Evolutionary conservation across 2,797 vertebrate genomes (phyloP), one percentile per base, ranked within the genome.

Genomic region (Xenopus petersii): DNA sequence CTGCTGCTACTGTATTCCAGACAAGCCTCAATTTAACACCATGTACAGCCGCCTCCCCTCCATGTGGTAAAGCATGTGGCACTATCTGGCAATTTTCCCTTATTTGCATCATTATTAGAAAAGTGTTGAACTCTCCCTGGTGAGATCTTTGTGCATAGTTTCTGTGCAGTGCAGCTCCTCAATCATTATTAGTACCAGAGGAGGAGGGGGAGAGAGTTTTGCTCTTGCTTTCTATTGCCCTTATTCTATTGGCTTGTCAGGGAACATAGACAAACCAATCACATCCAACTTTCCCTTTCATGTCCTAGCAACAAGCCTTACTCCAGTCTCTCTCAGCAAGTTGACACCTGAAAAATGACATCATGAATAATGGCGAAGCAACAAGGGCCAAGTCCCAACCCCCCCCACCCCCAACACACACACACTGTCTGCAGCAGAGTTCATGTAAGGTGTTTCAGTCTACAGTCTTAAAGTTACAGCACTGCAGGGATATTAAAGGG

Each of bases 231-330:
- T 51, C 87, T 74, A 81, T 82, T 81, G 81, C 80, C 82, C 84
- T 80, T 75, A 42, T 71, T 81, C 77, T 72, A 93, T 96, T 96
- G 95, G 96, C 84, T 82, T 83, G 80, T 82, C 56, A 77, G 80
- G 88, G 82, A 83, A 88, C 82, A 88, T 81, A 77, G 59, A 2
- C 70, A 55, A 86, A 83, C 95, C 95, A 97, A 95, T 95, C 81
- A 80, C 86, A 86, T 73, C 80, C 79, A 66, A 67, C 80, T 86
- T 89, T 88, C 83, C 92, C 88, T 87, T 90, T 91, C 88, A 91
- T 88, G 93, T 94, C 95, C 94, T 96, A 97, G 95, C 95, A 98
- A 98, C 96, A 97, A 92, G 90, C 92, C 84, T 83, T 87, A 79
- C 85, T 82, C 86, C 88, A 87, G 83, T 77, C 84, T 82, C 89